These are phyloP conservation scores for Dinothrombium tinctorium DNA, from an alignment of 1,140 invertebrate genomes.

Conservation along the genomic window DNA sequence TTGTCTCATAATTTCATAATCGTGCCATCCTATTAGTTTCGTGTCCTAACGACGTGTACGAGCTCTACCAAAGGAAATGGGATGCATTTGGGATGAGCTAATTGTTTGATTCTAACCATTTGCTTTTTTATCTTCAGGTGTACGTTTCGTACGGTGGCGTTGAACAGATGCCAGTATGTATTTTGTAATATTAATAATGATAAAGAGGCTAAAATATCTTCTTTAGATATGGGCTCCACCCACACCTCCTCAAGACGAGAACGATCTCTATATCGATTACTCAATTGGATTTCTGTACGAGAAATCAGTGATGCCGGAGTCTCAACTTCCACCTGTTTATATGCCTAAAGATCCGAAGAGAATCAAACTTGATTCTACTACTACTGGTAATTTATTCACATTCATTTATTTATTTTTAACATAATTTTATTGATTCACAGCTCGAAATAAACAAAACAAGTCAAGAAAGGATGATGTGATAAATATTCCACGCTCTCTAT, in stretches of 20 bases:
- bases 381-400: constrained; percentile 10
- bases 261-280: constrained; percentile 67
- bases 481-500: constrained; percentile 53
- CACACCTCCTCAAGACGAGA: constrained; percentile 53
- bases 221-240: constrained; percentile 79
- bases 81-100: constrained; percentile 13
- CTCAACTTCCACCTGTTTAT: constrained; percentile 58
- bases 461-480: constrained; percentile 41
- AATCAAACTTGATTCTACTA: constrained; percentile 33
- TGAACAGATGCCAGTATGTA: constrained; percentile 27
- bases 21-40: constrained; percentile 6
- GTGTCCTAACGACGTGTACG: constrained; percentile 23
- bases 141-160: constrained; percentile 21
- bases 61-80: constrained; percentile 17
- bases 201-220: neutral
- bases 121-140: constrained; percentile 18
- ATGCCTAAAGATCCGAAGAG: constrained; percentile 51
- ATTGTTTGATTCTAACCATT: neutral
- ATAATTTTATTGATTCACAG: constrained; percentile 1
- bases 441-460: constrained; percentile 24
- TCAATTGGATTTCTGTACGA: constrained; percentile 64
- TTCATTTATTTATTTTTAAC: neutral
- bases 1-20: neutral
- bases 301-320: constrained; percentile 48
- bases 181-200: constrained; percentile 6